Conservation (phyloP, 2,797 vertebrate genomes). For the Spondyliosoma cantharus region DNA sequence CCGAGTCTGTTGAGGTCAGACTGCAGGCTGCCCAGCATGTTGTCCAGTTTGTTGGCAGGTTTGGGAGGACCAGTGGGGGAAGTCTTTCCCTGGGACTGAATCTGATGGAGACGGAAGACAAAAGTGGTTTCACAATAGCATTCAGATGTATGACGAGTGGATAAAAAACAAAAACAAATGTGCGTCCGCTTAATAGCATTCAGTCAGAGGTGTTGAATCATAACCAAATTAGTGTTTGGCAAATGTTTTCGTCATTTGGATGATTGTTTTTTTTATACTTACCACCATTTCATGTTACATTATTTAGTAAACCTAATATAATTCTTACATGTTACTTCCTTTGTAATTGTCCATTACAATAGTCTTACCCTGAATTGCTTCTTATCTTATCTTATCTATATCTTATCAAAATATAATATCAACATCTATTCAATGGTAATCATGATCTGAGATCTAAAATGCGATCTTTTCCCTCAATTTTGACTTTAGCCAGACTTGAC, state of each 20-base stretch:
- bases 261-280: constrained; percentile 1
- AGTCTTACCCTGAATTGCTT: neutral
- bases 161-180: neutral
- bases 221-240: neutral
- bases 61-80: constrained; percentile 87
- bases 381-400: too few species aligned
- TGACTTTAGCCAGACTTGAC: too few species aligned
- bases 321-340: neutral
- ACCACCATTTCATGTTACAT: neutral
- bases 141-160: neutral
- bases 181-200: neutral
- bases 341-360: neutral
- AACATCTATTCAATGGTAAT: too few species aligned
- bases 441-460: too few species aligned
- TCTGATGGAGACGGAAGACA: constrained; percentile 76
- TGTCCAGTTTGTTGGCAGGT: constrained; percentile 94
- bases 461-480: too few species aligned
- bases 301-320: neutral
- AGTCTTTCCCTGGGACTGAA: constrained; percentile 90
- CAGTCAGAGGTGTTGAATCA: neutral
- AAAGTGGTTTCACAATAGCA: constrained; percentile 14
- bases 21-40: constrained; percentile 96
- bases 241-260: neutral
- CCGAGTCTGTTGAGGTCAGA: constrained; percentile 94
- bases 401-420: too few species aligned